Conservation (phyloP, 1,140 invertebrate species). For the Periplaneta americana region DNA sequence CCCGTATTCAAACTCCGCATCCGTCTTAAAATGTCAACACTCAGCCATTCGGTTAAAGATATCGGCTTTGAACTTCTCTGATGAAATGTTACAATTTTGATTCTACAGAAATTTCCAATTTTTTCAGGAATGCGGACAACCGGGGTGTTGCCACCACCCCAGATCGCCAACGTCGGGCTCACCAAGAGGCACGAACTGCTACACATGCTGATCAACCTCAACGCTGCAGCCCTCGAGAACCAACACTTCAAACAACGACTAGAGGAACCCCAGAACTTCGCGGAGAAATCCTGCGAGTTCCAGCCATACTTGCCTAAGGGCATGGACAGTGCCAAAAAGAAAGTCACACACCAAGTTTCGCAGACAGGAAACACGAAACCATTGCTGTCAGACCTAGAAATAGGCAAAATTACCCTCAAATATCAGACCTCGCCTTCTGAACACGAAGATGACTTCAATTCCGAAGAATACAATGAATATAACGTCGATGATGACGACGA, state of each 20-base stretch:
- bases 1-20: too few relatives aligned
- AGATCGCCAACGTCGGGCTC: not conserved
- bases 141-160: not conserved
- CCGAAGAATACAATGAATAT: not conserved
- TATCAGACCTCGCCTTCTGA: not conserved
- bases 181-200: not conserved
- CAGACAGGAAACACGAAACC: not conserved
- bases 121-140: not conserved
- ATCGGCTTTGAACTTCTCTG: too few relatives aligned
- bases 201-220: not conserved
- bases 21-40: too few relatives aligned
- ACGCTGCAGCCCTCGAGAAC: not conserved
- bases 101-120: too few relatives aligned
- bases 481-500: constrained; percentile 22
- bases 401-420: not conserved
- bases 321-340: not conserved
- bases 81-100: too few relatives aligned
- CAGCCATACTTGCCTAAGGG: not conserved
- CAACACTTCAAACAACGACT: not conserved
- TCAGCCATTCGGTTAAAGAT: too few relatives aligned
- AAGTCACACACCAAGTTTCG: not conserved
- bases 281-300: not conserved
- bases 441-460: not conserved
- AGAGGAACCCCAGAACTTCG: not conserved
- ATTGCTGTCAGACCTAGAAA: not conserved